Evolutionary conservation across 37 sponge, comb jelly and placozoan genomes (phyloP).

Genomic region (Mnemiopsis leidyi): DNA sequence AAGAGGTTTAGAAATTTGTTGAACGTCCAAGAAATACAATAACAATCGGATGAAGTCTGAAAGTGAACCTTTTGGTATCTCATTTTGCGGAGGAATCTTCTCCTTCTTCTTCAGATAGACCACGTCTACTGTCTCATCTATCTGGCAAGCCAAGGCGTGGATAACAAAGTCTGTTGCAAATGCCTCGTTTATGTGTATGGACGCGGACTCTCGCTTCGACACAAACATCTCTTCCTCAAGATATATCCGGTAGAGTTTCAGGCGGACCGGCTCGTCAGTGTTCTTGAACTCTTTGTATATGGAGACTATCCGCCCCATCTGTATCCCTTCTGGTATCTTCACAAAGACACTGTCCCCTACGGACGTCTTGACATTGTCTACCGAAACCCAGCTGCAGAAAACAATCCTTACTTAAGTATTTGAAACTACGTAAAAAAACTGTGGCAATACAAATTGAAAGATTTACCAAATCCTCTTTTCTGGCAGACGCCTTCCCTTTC

Average conservation of each 20-base stretch:
- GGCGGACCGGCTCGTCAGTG: background rate
- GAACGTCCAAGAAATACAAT: no score
- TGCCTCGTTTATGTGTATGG: conserved; percentile 8
- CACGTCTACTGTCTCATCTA: background rate
- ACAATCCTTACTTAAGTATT: no score
- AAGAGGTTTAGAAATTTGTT: no score
- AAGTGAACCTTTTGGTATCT: conserved; percentile 38
- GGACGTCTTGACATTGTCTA: background rate
- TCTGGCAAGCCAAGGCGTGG: background rate
- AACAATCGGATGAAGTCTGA: no score
- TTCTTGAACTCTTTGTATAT: background rate
- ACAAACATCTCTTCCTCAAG: conserved; percentile 47
- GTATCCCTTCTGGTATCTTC: background rate
- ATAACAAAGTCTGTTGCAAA: conserved; percentile 40
- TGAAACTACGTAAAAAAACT: no score
- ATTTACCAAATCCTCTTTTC: no score
- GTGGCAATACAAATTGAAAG: no score
- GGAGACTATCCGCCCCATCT: conserved; percentile 9
- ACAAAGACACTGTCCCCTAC: conserved; percentile 23
- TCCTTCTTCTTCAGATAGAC: conserved; percentile 39
- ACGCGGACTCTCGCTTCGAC: conserved; percentile 10
- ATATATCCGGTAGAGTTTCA: conserved; percentile 14
- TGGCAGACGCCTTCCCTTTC: no score
- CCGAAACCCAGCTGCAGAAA: background rate
- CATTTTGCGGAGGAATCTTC: conserved; percentile 18